phyloP scores from a whole-genome alignment of 2,888 invertebrate species.

The Dicycla oo region DNA sequence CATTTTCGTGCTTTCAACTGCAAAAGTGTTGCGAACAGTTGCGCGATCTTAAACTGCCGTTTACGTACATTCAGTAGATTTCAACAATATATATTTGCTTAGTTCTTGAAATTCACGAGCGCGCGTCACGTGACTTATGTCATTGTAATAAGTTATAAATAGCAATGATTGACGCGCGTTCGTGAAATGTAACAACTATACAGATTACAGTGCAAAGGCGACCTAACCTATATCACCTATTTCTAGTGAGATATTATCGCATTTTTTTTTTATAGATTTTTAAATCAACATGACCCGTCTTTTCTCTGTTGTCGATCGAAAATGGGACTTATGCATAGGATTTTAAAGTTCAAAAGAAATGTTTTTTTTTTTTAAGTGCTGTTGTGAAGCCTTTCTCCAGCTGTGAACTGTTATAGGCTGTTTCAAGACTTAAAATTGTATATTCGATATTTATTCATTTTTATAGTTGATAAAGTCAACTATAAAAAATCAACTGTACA shows the following conservation, averaged over 20 bases:
- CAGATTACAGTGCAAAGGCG: conserved; percentile 37
- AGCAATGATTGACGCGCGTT: conserved; percentile 2
- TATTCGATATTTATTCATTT: neutral
- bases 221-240: conserved; percentile 32
- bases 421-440: no score
- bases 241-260: conserved; percentile 53
- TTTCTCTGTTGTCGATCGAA: conserved; percentile 1
- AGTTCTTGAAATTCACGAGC: neutral
- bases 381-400: no score
- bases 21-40: conserved; percentile 19
- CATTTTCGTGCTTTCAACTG: neutral
- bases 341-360: conserved; percentile 4
- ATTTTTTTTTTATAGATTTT: conserved; percentile 11
- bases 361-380: no score
- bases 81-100: neutral
- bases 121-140: neutral
- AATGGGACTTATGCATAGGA: conserved; percentile 10
- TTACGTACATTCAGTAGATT: conserved; percentile 22
- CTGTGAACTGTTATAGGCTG: no score
- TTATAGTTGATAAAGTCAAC: neutral
- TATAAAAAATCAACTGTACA: no score
- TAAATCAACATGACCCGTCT: conserved; percentile 18
- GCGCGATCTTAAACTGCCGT: conserved; percentile 16
- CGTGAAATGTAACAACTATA: conserved; percentile 9
- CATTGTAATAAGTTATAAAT: conserved; percentile 19